Evolutionary conservation across 1,140 invertebrate genomes (phyloP), one percentile per base, ranked within the genome.

Genomic region (Caenorhabditis latens): DNA sequence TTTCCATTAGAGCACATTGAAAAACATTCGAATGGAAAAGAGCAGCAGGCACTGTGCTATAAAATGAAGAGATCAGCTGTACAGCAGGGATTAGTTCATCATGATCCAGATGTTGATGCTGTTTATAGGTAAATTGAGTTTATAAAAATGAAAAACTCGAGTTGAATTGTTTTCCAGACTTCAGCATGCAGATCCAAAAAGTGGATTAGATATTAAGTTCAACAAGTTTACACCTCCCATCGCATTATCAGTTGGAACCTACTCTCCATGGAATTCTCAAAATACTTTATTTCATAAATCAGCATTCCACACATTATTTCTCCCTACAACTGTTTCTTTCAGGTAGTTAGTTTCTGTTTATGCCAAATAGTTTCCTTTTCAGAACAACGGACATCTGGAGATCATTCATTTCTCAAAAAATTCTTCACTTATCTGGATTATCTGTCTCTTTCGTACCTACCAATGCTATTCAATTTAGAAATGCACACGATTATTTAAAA

Each of bases 41-140:
- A 71, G 16, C 16, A 46, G 9, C 21, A 55, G 21, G 40, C 24
- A 4, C n/a, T 86, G 21, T 89, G 88, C 46, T 21, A 61, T 16
- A 16, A 42, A 40, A 89, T 86, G 87, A 58, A 19, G 24, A 71
- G 88, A 46, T 89, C 92, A 14, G 48, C 88, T 6, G 91, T 93
- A 50, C 92, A 93, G 86, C 92, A 93, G 83, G 92, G 92, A 21
- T 53, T 93, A 3, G 92, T 92, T 13, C 90, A 92, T 79, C 91
- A 92, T 6, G 92, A 93, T 84, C 92, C 92, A 21, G 92, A 93
- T 87, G 89, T 93, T 9, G 92, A 93, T 86, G 92, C 92, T 8
- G 90, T 93, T 63, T 93, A 88, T 87, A 63, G 92, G 65, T 85
- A 61, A 53, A 32, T 32, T 1, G 32, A 32, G 2, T 32, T 32